phyloP scores from a whole-genome alignment of 2,888 invertebrate genomes.

The Synanthedon tipuliformis region DNA sequence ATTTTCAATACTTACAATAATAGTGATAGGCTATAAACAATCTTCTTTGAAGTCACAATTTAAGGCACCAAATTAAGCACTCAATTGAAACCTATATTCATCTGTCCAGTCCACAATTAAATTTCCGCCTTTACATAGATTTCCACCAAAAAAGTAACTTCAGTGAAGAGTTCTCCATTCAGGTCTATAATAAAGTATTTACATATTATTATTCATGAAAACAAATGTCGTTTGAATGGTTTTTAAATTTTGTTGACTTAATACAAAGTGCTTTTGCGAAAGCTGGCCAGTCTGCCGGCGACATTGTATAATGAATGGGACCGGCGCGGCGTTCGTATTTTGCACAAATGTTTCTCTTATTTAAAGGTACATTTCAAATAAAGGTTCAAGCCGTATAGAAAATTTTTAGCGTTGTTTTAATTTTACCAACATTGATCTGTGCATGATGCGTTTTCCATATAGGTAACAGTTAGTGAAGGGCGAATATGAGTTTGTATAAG shows the following conservation, averaged over 20 bases:
- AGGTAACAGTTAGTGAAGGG: background rate
- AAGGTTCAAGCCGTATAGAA: constrained; percentile 18
- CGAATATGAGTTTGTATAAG: background rate
- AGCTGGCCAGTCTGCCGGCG: constrained; percentile 50
- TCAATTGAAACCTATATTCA: no score
- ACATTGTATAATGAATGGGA: constrained; percentile 46
- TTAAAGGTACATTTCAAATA: constrained; percentile 26
- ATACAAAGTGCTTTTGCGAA: constrained; percentile 59
- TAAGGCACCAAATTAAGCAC: no score
- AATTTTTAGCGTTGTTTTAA: background rate
- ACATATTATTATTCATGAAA: constrained; percentile 64
- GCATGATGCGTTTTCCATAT: background rate
- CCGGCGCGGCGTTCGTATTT: constrained; percentile 29
- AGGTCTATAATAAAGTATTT: constrained; percentile 48
- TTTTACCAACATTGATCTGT: background rate
- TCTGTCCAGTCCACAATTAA: no score
- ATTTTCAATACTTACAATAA: no score
- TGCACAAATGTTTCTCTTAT: constrained; percentile 51
- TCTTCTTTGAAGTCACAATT: no score
- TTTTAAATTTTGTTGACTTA: constrained; percentile 63
- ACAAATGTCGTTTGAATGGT: constrained; percentile 62
- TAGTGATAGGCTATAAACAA: no score
- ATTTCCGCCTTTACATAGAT: no score
- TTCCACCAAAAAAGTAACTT: background rate
- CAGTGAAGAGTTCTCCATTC: background rate